phyloP scores from a whole-genome alignment of 2,113 vertebrate genomes.

The Rhinopomastus cyanomelas region DNA sequence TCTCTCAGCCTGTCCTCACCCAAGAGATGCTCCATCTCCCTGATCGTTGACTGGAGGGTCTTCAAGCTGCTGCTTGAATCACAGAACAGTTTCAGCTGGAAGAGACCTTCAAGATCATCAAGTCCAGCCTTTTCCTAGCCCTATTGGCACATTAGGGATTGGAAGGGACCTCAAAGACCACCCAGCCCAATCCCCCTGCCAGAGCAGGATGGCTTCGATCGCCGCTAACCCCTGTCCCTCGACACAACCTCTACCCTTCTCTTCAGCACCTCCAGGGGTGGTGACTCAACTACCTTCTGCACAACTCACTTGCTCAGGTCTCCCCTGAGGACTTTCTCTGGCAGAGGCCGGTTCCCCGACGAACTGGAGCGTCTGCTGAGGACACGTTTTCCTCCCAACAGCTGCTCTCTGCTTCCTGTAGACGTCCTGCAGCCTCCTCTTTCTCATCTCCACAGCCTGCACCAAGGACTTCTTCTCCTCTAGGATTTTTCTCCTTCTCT shows the following conservation, averaged over 20 bases:
- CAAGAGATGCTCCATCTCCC: too few species aligned
- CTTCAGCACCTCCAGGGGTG: too few species aligned
- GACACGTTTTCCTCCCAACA: background rate
- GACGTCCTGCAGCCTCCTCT: constrained; percentile 60
- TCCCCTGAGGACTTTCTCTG: background rate
- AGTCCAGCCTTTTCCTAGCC: too few species aligned
- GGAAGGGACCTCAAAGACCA: too few species aligned
- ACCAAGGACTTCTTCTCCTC: constrained; percentile 22
- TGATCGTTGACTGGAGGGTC: background rate
- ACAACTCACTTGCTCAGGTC: constrained; percentile 10
- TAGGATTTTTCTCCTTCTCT: constrained; percentile 24
- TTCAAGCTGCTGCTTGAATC: background rate
- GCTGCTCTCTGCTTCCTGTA: constrained; percentile 72
- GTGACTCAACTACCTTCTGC: background rate
- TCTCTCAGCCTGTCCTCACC: too few species aligned
- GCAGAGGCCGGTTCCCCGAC: accelerated
- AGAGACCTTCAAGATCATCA: too few species aligned
- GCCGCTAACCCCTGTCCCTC: too few species aligned
- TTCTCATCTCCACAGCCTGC: background rate
- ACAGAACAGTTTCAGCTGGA: too few species aligned
- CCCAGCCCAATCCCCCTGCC: too few species aligned
- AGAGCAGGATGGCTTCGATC: too few species aligned
- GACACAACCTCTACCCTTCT: too few species aligned
- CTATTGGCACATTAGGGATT: too few species aligned
- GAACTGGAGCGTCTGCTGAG: background rate